phyloP scores from a whole-genome alignment of 2,797 vertebrate species.

The Spea hammondii region DNA sequence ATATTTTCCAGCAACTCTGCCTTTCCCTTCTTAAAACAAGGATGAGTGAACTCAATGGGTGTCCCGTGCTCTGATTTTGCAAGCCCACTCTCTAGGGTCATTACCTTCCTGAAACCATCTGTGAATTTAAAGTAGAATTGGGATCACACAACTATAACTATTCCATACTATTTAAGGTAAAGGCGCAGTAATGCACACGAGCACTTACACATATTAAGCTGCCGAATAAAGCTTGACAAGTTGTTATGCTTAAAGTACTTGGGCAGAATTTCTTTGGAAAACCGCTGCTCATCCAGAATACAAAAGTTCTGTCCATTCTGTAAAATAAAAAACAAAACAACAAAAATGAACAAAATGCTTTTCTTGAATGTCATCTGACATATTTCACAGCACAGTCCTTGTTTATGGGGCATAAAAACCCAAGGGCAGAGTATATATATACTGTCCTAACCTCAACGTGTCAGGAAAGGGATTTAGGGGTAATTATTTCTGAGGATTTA shows the following conservation, averaged over 20 bases:
- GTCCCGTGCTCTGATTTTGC: constrained; percentile 55
- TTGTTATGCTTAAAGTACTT: constrained; percentile 75
- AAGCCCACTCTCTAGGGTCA: constrained; percentile 59
- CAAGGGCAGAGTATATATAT: too few species aligned
- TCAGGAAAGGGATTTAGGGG: too few species aligned
- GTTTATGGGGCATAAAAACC: too few species aligned
- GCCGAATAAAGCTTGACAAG: constrained; percentile 68
- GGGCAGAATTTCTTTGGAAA: constrained; percentile 68
- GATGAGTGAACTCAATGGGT: constrained; percentile 66
- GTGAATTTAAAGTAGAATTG: too few species aligned
- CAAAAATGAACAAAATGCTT: background rate
- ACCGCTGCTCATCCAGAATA: constrained; percentile 66
- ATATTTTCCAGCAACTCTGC: constrained; percentile 64
- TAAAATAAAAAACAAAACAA: constrained; percentile 19
- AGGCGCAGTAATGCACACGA: background rate
- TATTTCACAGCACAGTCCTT: too few species aligned
- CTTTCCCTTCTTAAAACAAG: constrained; percentile 65
- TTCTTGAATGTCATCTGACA: too few species aligned
- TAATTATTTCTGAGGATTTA: too few species aligned
- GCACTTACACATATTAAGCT: constrained; percentile 72
- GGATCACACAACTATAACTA: background rate
- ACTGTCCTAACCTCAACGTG: too few species aligned
- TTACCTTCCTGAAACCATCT: constrained; percentile 71
- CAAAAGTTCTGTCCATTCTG: constrained; percentile 69
- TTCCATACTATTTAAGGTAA: too few species aligned